Evolutionary conservation across 2,888 invertebrate genomes (phyloP), one percentile per base, ranked within the genome.

Genomic region (Dorcus hopei): DNA sequence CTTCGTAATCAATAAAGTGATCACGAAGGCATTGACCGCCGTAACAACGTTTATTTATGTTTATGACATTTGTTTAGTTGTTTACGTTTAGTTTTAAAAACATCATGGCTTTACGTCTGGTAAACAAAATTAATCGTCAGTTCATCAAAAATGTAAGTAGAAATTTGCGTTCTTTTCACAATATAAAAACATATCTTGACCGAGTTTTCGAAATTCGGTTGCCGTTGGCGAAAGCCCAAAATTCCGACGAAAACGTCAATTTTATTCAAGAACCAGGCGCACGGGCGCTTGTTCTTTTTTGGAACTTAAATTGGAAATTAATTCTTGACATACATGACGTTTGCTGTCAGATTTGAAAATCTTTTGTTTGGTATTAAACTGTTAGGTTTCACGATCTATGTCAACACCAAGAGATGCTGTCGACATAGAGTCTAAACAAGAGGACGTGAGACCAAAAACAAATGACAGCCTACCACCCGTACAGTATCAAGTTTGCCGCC

Each of bases 31-130:
- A 1, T 33, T 33, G 45, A 23, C 45, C 19, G 8, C 40, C 57
- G 57, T 62, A 56, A 62, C 51, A 54, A 56, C 57, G 53, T 52
- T 43, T 50, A 11, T 59, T 58, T 54, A 53, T 48, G 60, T 54
- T 58, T 52, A 14, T 14, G 57, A 60, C 64, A 64, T 60, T 60
- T 61, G 59, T 61, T 61, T 58, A 58, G 56, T 61, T 57, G 51
- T 57, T 60, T 57, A 54, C 55, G 50, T 60, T 47, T 51, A 61
- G 38, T 42, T 49, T 54, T 41, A 51, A 49, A 40, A 56, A 57
- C 57, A 66, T 57, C 64, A 70, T 70, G 70, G 68, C 69, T 59
- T 52, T 69, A 56, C 67, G 66, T 47, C 43, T 66, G 33, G 62
- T 61, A 51, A 54, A 45, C 64, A 70, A 70, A 69, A 68, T 70